phyloP scores from a whole-genome alignment of 1,140 invertebrate genomes.

The Ceratitis capitata region DNA sequence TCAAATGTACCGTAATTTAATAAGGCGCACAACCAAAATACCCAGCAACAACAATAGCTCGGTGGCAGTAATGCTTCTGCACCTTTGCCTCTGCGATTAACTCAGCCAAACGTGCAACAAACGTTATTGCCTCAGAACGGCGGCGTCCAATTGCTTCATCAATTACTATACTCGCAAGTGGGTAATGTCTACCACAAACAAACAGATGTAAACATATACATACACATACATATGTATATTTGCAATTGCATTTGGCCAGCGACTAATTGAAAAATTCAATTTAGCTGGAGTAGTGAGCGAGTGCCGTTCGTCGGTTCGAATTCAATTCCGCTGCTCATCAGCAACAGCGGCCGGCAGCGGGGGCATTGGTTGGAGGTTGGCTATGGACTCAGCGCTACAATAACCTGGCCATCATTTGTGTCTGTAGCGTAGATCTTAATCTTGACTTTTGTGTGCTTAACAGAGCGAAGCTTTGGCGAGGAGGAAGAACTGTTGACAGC shows the following conservation, averaged over 20 bases:
- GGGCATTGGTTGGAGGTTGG: too few relatives aligned
- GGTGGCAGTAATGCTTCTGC: background rate
- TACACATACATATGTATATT: background rate
- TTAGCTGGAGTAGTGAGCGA: background rate
- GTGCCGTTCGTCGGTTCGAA: background rate
- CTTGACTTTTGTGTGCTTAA: conserved; percentile 5
- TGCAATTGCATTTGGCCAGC: conserved; percentile 8
- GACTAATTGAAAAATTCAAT: conserved; percentile 36
- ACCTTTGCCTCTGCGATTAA: background rate
- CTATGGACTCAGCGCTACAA: background rate
- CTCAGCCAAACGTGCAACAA: conserved; percentile 7
- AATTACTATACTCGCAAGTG: background rate
- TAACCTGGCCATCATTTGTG: background rate
- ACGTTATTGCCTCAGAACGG: background rate
- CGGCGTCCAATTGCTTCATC: conserved; percentile 33
- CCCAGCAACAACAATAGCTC: background rate
- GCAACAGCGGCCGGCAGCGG: background rate
- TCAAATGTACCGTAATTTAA: conserved; percentile 27
- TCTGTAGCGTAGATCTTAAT: conserved; percentile 1
- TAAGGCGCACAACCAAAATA: background rate
- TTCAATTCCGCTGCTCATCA: conserved; percentile 22
- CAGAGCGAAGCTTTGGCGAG: too few relatives aligned
- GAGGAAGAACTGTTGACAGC: background rate
- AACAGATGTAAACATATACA: background rate
- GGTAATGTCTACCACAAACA: background rate